phyloP scores from a whole-genome alignment of 2,113 vertebrate genomes.

The Solea solea region DNA sequence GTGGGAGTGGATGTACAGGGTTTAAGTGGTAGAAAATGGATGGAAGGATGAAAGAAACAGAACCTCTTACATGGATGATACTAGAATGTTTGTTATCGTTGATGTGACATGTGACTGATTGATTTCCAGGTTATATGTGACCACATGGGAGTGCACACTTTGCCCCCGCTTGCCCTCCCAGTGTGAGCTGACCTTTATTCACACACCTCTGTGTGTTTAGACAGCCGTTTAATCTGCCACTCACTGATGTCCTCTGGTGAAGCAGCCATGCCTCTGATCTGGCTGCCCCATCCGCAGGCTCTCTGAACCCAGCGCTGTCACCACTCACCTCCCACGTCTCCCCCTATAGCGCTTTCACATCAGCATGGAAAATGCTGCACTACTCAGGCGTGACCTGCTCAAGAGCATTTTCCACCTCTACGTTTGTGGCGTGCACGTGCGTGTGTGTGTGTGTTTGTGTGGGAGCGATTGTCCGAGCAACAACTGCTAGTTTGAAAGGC shows the following conservation, averaged over 20 bases:
- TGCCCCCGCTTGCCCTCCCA: constrained; percentile 34
- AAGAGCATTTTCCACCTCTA: constrained; percentile 79
- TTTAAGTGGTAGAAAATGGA: too few species aligned
- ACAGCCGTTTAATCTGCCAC: constrained; percentile 78
- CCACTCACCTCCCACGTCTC: constrained; percentile 73
- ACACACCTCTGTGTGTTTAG: constrained; percentile 68
- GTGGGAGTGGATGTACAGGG: too few species aligned
- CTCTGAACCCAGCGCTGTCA: constrained; percentile 73
- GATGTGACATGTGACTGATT: too few species aligned
- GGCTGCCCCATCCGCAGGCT: constrained; percentile 61
- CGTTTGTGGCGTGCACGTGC: constrained; percentile 31
- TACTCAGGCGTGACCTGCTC: constrained; percentile 73
- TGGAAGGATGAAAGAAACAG: too few species aligned
- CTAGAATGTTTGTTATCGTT: too few species aligned
- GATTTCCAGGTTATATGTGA: not conserved
- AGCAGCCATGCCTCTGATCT: constrained; percentile 76
- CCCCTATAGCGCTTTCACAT: constrained; percentile 59
- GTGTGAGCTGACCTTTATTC: constrained; percentile 70
- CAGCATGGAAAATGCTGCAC: constrained; percentile 76
- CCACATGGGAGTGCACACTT: constrained; percentile 28
- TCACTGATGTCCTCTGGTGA: constrained; percentile 69
- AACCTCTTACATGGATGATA: too few species aligned
- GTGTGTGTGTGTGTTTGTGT: constrained; percentile 4
- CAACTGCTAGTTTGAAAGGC: constrained; percentile 1
- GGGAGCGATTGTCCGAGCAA: constrained; percentile 28